Evolutionary conservation across 2,888 invertebrate genomes (phyloP), one percentile per base, ranked within the genome.

Genomic region (Seladonia tumulorum): DNA sequence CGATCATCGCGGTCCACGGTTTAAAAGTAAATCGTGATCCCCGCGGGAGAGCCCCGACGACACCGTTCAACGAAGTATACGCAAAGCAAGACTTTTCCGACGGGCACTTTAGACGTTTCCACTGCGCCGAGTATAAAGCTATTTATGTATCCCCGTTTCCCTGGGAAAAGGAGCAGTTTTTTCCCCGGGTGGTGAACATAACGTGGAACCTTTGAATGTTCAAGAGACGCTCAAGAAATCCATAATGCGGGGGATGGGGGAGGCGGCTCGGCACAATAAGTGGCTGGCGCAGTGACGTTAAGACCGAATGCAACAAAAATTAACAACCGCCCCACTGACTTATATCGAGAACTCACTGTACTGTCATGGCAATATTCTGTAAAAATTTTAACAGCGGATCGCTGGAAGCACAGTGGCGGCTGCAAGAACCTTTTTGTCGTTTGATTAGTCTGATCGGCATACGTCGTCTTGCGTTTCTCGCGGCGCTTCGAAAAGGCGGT

Each of bases 41-140:
- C 45, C 42, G 25, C n/a, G n/a, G 47, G 39, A 75, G 45, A 74
- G 53, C 42, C 74, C 73, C 49, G 49, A 80, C 85, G 85, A 49
- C 80, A 80, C 76, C 85, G 72, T 86, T 68, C 76, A 70, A 77
- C 70, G 74, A 53, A 74, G 60, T 76, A 35, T 35, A 83, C 68
- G 76, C 80, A 80, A 85, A 76, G 85, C 49, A 83, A 85, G 84
- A 79, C 75, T 79, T 84, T 83, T 76, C 79, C 85, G 39, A 53
- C 84, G 57, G 39, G 83, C 83, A 85, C 84, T 85, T 83, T 71
- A 79, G 84, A 83, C 83, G 75, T 85, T 79, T 84, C 63, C 71
- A 75, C 71, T 84, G 83, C 83, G 57, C 74, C 84, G 53, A 75
- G 84, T 79, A 85, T 83, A 83, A 84, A 83, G 76, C 85, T 79